Percentiles rank a stretch among this genome's conserved stretches.
Conservation (phyloP, 2,888 invertebrate species). For the Idaea aversata region DNA sequence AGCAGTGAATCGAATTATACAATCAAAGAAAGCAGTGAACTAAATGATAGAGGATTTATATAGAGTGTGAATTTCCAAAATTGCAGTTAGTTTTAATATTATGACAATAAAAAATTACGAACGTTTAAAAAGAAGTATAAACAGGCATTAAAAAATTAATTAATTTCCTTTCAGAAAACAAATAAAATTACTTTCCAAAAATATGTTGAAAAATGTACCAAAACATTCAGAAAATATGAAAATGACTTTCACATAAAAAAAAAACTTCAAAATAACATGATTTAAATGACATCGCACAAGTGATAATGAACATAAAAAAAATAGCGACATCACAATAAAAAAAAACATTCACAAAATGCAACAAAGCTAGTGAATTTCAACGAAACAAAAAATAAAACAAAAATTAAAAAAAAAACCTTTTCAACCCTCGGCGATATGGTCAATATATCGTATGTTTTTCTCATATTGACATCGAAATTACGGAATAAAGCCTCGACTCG, state of each 20-base stretch:
- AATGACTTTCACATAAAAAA: not conserved
- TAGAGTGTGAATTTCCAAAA: not conserved
- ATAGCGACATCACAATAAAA: not conserved
- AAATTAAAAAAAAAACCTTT: slow-evolving; percentile 58
- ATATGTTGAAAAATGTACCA: no score
- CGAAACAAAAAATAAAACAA: slow-evolving; percentile 32
- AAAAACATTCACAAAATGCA: slow-evolving; percentile 7
- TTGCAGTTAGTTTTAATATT: not conserved
- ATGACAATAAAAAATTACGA: not conserved
- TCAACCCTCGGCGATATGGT: slow-evolving; percentile 66
- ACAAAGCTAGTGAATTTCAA: slow-evolving; percentile 11
- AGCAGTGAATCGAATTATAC: not conserved
- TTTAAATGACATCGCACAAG: not conserved
- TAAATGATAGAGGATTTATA: no score
- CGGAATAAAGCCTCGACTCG: slow-evolving; percentile 70
- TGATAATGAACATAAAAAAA: not conserved
- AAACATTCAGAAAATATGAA: not conserved
- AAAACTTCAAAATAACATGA: not conserved
- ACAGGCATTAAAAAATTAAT: no score
- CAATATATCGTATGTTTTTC: slow-evolving; percentile 66
- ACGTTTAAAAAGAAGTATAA: no score
- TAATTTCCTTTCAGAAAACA: no score
- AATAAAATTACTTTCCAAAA: no score
- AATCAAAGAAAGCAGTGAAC: no score
- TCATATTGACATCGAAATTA: slow-evolving; percentile 66